A percentile compares a stretch with the other conserved stretches of the same genome.
These are phyloP conservation scores for Pseudocheirus occidentalis DNA, from an alignment of 2,797 vertebrate genomes.

Conservation along the genomic window DNA sequence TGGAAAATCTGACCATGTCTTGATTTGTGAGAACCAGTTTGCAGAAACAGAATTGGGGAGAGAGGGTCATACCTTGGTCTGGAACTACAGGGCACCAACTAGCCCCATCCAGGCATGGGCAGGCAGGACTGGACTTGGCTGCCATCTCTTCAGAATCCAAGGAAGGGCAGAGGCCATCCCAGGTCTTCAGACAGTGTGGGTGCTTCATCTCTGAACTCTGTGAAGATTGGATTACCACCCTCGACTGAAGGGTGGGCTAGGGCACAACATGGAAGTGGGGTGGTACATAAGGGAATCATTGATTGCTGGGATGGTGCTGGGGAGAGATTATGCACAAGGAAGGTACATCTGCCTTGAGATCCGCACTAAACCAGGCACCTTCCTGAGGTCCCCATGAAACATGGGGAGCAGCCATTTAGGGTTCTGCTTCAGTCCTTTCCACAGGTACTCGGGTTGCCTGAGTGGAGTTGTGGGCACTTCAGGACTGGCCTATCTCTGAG, in stretches of 20 bases:
- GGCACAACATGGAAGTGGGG: not conserved
- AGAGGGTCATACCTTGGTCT: not conserved
- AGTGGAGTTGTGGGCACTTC: not conserved
- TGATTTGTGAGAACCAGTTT: not conserved
- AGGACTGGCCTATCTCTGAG: not conserved
- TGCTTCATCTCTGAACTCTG: not conserved
- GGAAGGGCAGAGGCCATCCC: not conserved
- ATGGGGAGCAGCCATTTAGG: not conserved
- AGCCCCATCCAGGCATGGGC: not conserved
- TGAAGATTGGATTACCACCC: not conserved
- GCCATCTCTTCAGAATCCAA: not conserved
- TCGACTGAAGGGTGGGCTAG: not conserved
- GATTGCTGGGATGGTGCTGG: not conserved
- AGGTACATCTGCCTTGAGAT: not conserved
- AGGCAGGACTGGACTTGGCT: not conserved
- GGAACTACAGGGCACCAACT: not conserved
- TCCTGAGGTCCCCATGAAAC: not conserved
- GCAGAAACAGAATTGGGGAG: not conserved
- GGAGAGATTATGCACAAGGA: not conserved
- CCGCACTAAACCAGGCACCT: not conserved
- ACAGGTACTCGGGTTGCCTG: not conserved
- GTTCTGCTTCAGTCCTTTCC: not conserved
- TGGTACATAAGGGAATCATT: not conserved
- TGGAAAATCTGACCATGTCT: not conserved
- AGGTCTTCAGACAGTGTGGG: not conserved